A percentile compares a stretch with the other conserved stretches of the same genome.
These are phyloP conservation scores for Myotis pilosus DNA, from an alignment of 2,797 vertebrate genomes.

Conservation along the genomic window DNA sequence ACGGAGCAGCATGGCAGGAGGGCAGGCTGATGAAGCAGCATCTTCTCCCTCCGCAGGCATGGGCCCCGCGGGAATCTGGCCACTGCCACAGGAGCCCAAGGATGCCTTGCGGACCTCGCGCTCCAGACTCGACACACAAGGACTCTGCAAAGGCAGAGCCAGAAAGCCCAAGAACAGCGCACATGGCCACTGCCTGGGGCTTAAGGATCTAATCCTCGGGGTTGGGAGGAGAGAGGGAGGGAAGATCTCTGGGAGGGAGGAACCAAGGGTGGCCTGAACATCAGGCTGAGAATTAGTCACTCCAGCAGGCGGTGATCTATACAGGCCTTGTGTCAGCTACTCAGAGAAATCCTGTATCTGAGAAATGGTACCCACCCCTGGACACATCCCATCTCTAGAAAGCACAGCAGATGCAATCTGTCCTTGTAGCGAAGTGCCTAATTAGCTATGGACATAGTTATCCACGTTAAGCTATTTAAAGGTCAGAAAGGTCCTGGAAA, in stretches of 20 bases:
- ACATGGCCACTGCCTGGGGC: neutral
- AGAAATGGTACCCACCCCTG: neutral
- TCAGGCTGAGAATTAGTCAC: neutral
- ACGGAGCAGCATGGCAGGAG: neutral
- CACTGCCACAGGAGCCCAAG: neutral
- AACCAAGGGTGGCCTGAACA: neutral
- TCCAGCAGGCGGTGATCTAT: neutral
- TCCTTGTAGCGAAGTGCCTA: neutral
- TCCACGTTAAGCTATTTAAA: conserved; percentile 1
- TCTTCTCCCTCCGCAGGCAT: neutral
- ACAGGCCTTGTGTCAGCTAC: neutral
- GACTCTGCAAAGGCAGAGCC: neutral
- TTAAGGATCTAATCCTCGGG: conserved; percentile 15
- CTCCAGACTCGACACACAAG: neutral
- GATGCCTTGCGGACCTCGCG: neutral
- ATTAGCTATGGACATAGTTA: neutral
- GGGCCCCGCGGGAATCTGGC: neutral
- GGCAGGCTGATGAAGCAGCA: neutral
- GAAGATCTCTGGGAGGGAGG: neutral
- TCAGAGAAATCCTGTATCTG: neutral
- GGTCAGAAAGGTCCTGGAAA: neutral
- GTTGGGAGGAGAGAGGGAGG: neutral
- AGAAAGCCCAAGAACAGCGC: neutral
- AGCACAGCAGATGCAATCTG: neutral
- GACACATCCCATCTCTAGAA: neutral